Base-by-base conservation (phyloP, 2,113 vertebrate species). In the Chloebia gouldiae region DNA sequence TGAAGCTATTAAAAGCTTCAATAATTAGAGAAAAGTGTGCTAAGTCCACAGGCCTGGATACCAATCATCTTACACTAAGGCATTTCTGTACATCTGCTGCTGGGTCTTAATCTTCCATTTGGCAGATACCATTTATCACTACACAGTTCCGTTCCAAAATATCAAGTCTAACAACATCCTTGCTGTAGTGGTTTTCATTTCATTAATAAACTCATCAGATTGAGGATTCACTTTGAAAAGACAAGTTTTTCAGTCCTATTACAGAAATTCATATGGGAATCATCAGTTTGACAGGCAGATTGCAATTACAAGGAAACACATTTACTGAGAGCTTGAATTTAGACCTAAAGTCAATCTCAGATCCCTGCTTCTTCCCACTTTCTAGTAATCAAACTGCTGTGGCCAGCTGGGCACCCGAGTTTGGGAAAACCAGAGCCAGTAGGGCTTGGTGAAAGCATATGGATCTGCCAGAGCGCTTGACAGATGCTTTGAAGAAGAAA, bases 151-250 rank as follows among this genome's bases (percentile, higher is more conserved):
- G 2, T 70, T 90, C 81, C 75, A 82, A 66, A 92, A 65, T 59
- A 95, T 27, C 83, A 80, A 13, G 44, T 68, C 45, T 65, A 92
- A 65, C 69, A 90, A 80, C 82, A 88, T 88, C 53, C 69, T 88
- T 78, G 71, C 40, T 79, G 53, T 35, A 68, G 45, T 21, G 40
- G n/a, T 54, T 93, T 94, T 88, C 51, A 86, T 95, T 94, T 88
- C 80, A 81, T 94, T 95, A 92, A 94, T 93, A 86, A 95, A 88
- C 79, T 86, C 84, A 87, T 88, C 82, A 93, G 51, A 83, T 79
- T 88, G 77, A 90, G 70, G 65, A 88, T 75, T 87, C 87, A 65
- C 66, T 94, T 91, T 47, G 87, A 88, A 93, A 95, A 93, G 82
- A 83, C 60, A 95, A 65, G 23, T 79, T 92, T 91, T 92, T 88